Percentiles rank a stretch among this genome's conserved stretches.
Conservation (phyloP, 2,797 vertebrate genomes). For the Amphiprion clarkii region DNA sequence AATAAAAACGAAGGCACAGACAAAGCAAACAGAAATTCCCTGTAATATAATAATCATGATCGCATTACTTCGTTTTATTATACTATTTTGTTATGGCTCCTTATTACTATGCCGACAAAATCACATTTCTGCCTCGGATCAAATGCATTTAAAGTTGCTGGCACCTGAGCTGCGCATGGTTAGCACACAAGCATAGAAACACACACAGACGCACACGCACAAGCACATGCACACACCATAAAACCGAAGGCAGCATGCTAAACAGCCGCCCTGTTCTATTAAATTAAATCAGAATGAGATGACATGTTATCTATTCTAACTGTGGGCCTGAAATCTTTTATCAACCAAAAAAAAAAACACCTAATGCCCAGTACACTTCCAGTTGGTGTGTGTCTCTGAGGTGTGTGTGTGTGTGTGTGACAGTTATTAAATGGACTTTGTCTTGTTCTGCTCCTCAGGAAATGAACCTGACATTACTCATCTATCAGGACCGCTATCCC, state of each 20-base stretch:
- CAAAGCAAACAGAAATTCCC: conserved; percentile 71
- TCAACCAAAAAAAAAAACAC: conserved; percentile 46
- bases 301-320: conserved; percentile 71
- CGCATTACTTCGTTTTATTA: conserved; percentile 74
- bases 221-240: neutral
- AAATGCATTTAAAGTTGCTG: conserved; percentile 64
- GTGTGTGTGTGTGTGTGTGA: conserved; percentile 48
- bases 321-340: conserved; percentile 60
- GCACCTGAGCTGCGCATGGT: conserved; percentile 63
- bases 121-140: conserved; percentile 65
- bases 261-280: conserved; percentile 62
- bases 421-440: conserved; percentile 76
- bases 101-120: conserved; percentile 74
- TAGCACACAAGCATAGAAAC: conserved; percentile 8
- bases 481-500: conserved; percentile 67
- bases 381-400: conserved; percentile 9
- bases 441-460: conserved; percentile 76
- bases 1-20: conserved; percentile 60
- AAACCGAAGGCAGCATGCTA: conserved; percentile 59
- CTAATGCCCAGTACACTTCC: conserved; percentile 34
- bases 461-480: conserved; percentile 80
- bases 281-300: conserved; percentile 68
- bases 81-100: conserved; percentile 62
- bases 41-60: conserved; percentile 76
- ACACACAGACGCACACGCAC: neutral